Conservation (phyloP, 1,140 invertebrate genomes). For the Archegozetes longisetosus region DNA sequence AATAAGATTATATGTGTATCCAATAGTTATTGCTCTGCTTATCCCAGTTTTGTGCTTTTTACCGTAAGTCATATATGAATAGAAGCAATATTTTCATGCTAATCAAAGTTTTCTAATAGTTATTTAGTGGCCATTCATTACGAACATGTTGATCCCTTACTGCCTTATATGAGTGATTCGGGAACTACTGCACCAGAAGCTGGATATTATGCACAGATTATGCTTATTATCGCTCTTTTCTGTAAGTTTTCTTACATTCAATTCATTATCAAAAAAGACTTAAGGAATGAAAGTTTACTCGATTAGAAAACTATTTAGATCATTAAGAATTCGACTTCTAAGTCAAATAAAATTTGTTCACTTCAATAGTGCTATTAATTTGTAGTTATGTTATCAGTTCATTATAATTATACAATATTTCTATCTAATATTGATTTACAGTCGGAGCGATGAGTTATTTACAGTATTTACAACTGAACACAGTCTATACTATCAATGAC, state of each 20-base stretch:
- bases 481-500: neutral
- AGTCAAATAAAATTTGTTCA: too few relatives aligned
- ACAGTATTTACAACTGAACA: neutral
- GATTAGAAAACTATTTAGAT: too few relatives aligned
- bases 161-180: neutral
- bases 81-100: neutral
- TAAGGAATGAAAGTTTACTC: too few relatives aligned
- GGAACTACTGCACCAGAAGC: neutral
- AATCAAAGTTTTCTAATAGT: neutral
- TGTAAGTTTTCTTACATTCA: too few relatives aligned
- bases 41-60: neutral
- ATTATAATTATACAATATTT: neutral
- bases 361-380: neutral
- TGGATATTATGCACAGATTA: conserved; percentile 3
- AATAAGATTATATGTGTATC: neutral
- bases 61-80: neutral
- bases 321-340: too few relatives aligned
- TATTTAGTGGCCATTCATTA: neutral
- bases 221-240: neutral
- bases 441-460: neutral
- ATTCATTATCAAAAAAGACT: too few relatives aligned
- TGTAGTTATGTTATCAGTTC: neutral
- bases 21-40: neutral
- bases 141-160: neutral
- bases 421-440: neutral